phyloP scores from a whole-genome alignment of 2,888 invertebrate genomes.

The Idaea aversata region DNA sequence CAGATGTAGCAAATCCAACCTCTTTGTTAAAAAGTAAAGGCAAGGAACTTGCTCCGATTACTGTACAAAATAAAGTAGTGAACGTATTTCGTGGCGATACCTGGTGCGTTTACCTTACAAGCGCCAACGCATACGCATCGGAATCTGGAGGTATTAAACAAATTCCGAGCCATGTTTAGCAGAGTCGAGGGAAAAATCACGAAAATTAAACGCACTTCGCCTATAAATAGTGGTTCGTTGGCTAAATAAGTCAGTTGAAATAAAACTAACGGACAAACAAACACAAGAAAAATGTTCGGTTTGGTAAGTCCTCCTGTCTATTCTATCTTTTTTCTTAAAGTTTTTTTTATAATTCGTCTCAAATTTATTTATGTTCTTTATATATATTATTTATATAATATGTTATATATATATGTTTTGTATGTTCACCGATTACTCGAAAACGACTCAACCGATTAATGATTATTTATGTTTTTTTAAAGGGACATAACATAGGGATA shows the following conservation, averaged over 20 bases:
- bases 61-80: too few species aligned
- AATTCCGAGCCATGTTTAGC: conserved; percentile 35
- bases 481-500: too few species aligned
- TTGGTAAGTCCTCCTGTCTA: conserved; percentile 48
- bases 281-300: conserved; percentile 44
- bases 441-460: too few species aligned
- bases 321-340: conserved; percentile 11
- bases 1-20: too few species aligned
- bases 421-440: too few species aligned
- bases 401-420: too few species aligned
- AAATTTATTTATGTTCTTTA: too few species aligned
- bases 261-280: conserved; percentile 21
- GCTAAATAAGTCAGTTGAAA: conserved; percentile 29
- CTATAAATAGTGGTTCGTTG: conserved; percentile 39
- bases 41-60: too few species aligned
- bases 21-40: too few species aligned
- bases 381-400: too few species aligned
- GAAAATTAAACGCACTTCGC: conserved; percentile 29
- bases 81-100: not conserved
- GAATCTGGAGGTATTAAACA: conserved; percentile 30
- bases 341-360: conserved; percentile 6
- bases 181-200: conserved; percentile 27
- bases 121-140: conserved; percentile 14
- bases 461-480: too few species aligned
- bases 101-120: conserved; percentile 7